phyloP scores from a whole-genome alignment of 1,140 invertebrate species.

The Scaptodrosophila lebanonensis region DNA sequence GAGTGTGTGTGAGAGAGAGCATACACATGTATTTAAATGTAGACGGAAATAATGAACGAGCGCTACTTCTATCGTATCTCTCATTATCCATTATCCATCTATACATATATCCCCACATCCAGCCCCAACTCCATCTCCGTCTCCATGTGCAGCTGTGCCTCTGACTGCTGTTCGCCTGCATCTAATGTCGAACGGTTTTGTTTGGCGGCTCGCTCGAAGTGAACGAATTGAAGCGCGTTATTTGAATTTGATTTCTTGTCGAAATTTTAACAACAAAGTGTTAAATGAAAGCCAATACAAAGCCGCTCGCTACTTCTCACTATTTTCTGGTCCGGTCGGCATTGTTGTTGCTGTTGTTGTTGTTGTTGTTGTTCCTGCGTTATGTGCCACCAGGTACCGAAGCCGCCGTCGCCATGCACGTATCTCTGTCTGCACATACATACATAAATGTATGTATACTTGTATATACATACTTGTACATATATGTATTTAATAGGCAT shows the following conservation, averaged over 20 bases:
- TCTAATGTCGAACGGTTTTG: conserved; percentile 2
- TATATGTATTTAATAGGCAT: conserved; percentile 11
- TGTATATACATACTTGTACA: conserved; percentile 7
- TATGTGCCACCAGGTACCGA: conserved; percentile 50
- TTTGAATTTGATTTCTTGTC: conserved; percentile 74
- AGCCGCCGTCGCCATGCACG: conserved; percentile 13
- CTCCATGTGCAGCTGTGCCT: background rate
- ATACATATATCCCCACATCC: too few species aligned
- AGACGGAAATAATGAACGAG: too few species aligned
- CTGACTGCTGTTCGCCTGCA: background rate
- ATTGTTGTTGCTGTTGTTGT: too few species aligned
- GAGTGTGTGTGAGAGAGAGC: too few species aligned
- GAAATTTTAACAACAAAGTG: conserved; percentile 72
- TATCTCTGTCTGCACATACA: background rate
- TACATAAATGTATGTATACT: conserved; percentile 9
- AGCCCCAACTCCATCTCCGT: background rate
- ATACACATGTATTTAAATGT: too few species aligned
- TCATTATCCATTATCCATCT: too few species aligned
- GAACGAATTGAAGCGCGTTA: conserved; percentile 67
- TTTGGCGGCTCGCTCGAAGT: too few species aligned
- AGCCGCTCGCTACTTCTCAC: conserved; percentile 31
- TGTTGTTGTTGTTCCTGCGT: conserved; percentile 8
- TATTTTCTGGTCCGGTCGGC: conserved; percentile 11
- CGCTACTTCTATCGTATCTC: too few species aligned
- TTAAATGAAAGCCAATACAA: conserved; percentile 71